Base-by-base conservation (phyloP, 2,113 vertebrate species). In the Saccopteryx leptura region DNA sequence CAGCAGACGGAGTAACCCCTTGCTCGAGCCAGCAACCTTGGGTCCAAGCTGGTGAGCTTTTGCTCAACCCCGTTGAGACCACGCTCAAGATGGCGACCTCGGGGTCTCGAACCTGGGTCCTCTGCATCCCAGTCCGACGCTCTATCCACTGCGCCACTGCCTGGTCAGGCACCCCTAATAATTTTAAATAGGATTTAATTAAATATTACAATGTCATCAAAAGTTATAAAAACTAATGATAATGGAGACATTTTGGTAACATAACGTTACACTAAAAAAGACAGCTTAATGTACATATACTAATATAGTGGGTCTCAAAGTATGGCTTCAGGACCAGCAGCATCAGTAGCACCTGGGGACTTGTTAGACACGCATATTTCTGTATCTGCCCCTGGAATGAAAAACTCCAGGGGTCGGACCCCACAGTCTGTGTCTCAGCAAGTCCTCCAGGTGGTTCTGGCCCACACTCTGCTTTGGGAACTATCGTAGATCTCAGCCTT, bases 181-280 rank as follows among this genome's bases (percentile, higher is more conserved):
- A 65, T 54, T 82, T 95, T 18, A 88, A 65, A 13, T 95, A 66
- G 52, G 58, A 93, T 58, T 91, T 95, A 94, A 89, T 58, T 91
- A 69, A 82, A 46, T 8, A 88, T 88, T 94, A 85, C 75, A 6
- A 3, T 61, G 7, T 78, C n/a, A 83, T 90, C n/a, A 83, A 74
- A 81, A 83, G 80, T 90, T 86, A 46, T 61, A 31, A 65, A 79
- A 39, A 66, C 18, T 69, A 63, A 69, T 90, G 50, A 85, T 79
- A 15, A 15, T 63, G 46, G 72, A 92, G 48, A 91, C 9, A 50
- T 82, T 81, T 91, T 87, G 87, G 81, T 79, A 93, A n/a, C 23
- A 52, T 28, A 58, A 23, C 28, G 58, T 92, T 83, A 28, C 39
- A 33, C 72, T 71, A 39, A 66, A 93, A 93, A 88, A 75, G 24